Base-by-base conservation (phyloP, 2,113 vertebrate species). In the Smithornis capensis region DNA sequence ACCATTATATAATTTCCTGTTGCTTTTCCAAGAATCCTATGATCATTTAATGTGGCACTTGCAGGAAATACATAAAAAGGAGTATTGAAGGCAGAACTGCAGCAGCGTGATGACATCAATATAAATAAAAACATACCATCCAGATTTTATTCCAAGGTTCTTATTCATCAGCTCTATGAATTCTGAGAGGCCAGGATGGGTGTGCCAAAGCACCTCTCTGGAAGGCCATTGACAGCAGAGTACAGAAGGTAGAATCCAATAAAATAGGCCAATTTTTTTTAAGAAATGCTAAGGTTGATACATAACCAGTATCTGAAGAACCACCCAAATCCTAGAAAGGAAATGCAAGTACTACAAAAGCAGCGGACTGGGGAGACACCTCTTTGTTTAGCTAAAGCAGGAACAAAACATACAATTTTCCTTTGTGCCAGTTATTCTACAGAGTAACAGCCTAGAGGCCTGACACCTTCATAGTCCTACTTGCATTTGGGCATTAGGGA, bases 1-100 rank as follows among this genome's bases (percentile, higher is more conserved):
- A 95, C 55, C 50, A 74, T 89, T 89, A 90, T 80, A 73, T 94
- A 8, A 83, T 94, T 96, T 96, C 83, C 89, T 91, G 62, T 59
- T 96, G 40, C 68, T 92, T 92, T 90, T 83, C 71, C 69, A 92
- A 86, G 64, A 90, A 94, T 80, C 35, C 38, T 8, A 2, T 45
- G 64, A 82, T 55, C 63, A 67, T 70, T 92, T 93, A 63, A 89
- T 60, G 56, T 75, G 83, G 70, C 67, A 60, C 49, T 91, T 75
- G 52, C 80, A 89, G 87, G 73, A 96, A 93, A 68, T 56, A 19
- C 5, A 83, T 75, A 59, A 87, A 96, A 93, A 81, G 42, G 29
- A 88, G 55, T 28, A 42, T 15, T 63, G 79, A 90, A 92, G 19
- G 33, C 68, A 74, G 59, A 55, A 17, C 31, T 80, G 57, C 25